Percentiles rank a stretch among this genome's conserved stretches.
Evolutionary conservation across 2,113 vertebrate species (phyloP).

Genomic region (Sphyrna mokarran): DNA sequence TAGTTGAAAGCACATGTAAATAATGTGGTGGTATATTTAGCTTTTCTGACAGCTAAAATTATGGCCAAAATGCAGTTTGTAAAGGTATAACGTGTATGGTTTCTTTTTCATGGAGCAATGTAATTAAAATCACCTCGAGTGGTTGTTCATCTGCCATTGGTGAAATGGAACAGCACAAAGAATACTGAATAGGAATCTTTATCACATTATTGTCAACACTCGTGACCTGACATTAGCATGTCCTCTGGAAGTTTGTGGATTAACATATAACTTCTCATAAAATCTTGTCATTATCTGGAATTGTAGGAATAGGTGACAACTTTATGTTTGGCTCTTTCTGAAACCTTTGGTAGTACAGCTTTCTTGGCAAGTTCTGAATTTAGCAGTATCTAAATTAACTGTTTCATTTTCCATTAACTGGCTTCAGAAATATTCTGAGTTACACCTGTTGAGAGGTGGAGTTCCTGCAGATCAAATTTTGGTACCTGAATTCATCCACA

Average conservation of each 20-base stretch:
- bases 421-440: background rate
- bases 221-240: background rate
- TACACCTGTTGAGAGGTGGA: background rate
- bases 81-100: background rate
- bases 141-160: background rate
- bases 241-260: background rate
- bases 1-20: background rate
- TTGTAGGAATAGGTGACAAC: background rate
- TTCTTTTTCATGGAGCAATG: background rate
- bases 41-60: background rate
- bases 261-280: background rate
- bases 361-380: background rate
- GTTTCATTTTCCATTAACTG: background rate
- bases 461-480: background rate
- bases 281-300: background rate
- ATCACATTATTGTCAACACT: background rate
- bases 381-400: background rate
- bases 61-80: background rate
- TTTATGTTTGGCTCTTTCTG: background rate
- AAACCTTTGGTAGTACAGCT: background rate
- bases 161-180: background rate
- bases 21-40: background rate
- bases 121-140: background rate
- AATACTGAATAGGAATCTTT: background rate
- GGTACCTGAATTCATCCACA: background rate